Percentiles rank a stretch among this genome's conserved stretches.
These are phyloP conservation scores for Trichosurus vulpecula DNA, from an alignment of 2,797 vertebrate genomes.

Conservation along the genomic window DNA sequence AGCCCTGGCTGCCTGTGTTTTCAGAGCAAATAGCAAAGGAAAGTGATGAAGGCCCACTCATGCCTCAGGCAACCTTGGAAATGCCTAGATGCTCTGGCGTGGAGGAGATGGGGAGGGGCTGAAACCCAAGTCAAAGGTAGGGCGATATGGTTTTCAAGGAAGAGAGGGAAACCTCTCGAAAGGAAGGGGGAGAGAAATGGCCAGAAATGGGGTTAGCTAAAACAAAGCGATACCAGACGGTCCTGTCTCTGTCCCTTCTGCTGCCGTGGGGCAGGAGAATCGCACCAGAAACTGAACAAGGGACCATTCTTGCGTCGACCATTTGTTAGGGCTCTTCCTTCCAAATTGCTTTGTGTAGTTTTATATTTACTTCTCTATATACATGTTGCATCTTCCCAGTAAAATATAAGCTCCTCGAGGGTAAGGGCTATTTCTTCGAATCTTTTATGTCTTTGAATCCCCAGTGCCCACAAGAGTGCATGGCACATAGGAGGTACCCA, in stretches of 20 bases:
- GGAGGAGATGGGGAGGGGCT: background rate
- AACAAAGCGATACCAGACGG: background rate
- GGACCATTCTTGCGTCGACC: background rate
- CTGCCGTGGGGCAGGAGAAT: background rate
- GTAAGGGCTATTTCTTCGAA: background rate
- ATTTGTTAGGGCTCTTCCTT: background rate
- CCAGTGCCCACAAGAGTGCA: background rate
- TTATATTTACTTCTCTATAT: background rate
- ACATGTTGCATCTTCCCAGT: background rate
- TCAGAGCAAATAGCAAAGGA: slow-evolving; percentile 79
- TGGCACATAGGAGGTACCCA: background rate
- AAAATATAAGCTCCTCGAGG: background rate
- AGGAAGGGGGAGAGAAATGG: background rate
- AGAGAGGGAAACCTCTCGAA: background rate
- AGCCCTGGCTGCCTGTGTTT: slow-evolving; percentile 80
- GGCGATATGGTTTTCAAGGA: background rate
- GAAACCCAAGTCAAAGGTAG: background rate
- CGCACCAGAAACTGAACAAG: background rate
- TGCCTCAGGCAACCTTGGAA: slow-evolving; percentile 47
- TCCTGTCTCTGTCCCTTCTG: background rate
- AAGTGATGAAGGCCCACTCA: slow-evolving; percentile 58
- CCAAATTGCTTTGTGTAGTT: background rate
- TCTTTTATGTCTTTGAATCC: background rate
- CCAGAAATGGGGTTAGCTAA: background rate
- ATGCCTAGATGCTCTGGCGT: background rate